These are phyloP conservation scores for Arremon brunneinucha DNA, from an alignment of 2,797 vertebrate genomes.

Conservation along the genomic window DNA sequence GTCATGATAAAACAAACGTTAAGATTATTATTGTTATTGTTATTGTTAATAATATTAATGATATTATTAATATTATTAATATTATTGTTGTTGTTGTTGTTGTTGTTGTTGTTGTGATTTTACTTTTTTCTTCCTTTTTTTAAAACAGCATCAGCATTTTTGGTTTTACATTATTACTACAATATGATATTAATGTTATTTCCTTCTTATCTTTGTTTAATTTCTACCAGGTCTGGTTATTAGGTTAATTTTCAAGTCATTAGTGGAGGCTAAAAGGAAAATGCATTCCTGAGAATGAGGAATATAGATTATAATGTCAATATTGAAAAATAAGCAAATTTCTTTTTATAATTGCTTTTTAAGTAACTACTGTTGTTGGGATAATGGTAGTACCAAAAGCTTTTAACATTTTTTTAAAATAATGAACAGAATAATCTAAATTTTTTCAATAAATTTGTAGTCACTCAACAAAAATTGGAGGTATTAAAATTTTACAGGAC, in stretches of 20 bases:
- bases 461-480: background rate
- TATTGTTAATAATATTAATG: background rate
- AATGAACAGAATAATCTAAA: background rate
- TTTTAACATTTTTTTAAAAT: background rate
- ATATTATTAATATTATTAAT: too few relatives aligned
- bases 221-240: background rate
- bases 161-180: background rate
- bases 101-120: background rate
- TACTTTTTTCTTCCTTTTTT: background rate
- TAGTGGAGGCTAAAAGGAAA: background rate
- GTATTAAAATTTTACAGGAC: background rate
- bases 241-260: background rate
- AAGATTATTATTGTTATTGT: background rate
- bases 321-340: background rate
- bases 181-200: background rate
- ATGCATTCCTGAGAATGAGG: background rate
- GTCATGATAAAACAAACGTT: background rate
- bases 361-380: background rate
- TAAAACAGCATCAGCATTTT: fast-evolving
- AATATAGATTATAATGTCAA: background rate
- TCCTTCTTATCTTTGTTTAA: background rate
- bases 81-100: background rate
- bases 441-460: background rate
- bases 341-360: background rate
- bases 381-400: background rate